Percentiles rank a stretch among this genome's conserved stretches.
Evolutionary conservation across 35 echinoderm and acorn worm genomes (phyloP).

Genomic region (Hemicentrotus pulcherrimus): DNA sequence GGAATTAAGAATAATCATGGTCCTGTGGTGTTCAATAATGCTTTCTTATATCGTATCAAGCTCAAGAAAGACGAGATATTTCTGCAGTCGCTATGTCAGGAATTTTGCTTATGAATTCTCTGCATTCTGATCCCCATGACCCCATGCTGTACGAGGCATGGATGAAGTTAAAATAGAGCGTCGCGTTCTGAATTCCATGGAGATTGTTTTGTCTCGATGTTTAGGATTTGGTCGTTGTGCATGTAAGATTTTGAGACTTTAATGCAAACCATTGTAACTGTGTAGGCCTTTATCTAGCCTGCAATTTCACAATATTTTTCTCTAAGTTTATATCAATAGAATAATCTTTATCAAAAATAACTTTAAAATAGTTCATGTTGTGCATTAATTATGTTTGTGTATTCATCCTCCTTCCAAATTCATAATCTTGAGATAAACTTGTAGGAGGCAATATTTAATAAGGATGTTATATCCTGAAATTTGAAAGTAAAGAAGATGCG

Average conservation of each 20-base stretch:
- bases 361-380: no score
- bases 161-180: not conserved
- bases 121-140: not conserved
- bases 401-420: no score
- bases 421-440: no score
- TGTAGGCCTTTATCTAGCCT: no score
- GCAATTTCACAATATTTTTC: no score
- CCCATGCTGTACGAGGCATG: not conserved
- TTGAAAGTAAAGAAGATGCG: no score
- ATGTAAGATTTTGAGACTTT: not conserved
- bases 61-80: slow-evolving; percentile 4
- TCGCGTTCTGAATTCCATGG: not conserved
- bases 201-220: not conserved
- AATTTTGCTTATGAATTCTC: slow-evolving; percentile 20
- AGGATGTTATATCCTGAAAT: no score
- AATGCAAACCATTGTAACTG: no score
- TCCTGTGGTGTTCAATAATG: not conserved
- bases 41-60: not conserved
- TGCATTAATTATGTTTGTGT: no score
- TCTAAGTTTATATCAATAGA: no score
- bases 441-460: no score
- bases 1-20: not conserved
- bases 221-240: not conserved
- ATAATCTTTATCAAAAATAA: no score
- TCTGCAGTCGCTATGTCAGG: not conserved